Base-by-base conservation (phyloP, 2,113 vertebrate species). In the Tautogolabrus adspersus region DNA sequence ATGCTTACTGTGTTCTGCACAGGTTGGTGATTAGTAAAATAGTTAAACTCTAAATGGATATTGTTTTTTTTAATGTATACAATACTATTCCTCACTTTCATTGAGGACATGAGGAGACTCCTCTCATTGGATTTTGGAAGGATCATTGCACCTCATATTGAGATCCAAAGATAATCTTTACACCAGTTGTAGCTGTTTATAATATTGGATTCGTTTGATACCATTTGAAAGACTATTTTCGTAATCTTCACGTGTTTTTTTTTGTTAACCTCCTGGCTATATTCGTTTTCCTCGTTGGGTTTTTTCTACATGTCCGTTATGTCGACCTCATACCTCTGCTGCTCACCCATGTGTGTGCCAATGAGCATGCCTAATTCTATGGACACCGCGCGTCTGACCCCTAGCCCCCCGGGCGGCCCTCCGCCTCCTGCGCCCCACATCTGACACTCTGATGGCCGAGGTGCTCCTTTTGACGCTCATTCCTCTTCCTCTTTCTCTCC, bases 371-470 rank as follows among this genome's bases (percentile, higher is more conserved):
- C 85, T 92, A 91, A 92, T 94, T 83, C 74, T 83, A 87, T 79
- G 91, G 87, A 91, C 91, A 86, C 88, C 85, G 89, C 87, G 83
- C 86, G 79, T 86, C 68, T 94, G 94, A 94, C 92, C 93, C 87
- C 60, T 80, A 86, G 89, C 84, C 82, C 89, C 75, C 67, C 73
- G 65, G 38, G 82, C 82, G 81, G 81, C 83, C 86, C 85, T 82
- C 87, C 90, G 52, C 81, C 83, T 90, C 87, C 82, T 63, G 75
- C 72, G 44, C 72, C 75, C 70, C 80, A 67, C 72, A 81, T 68
- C 69, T 82, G 75, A 62, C 84, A 61, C 74, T 52, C 22, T 44
- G 18, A 30, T 18, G 79, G 66, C 61, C 64, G 67, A 69, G 23
- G 37, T 58, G 56, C 67, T 57, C 54, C 44, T 67, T 60, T 23